Conservation (phyloP, 2,888 invertebrate genomes). For the Spisula solida region DNA sequence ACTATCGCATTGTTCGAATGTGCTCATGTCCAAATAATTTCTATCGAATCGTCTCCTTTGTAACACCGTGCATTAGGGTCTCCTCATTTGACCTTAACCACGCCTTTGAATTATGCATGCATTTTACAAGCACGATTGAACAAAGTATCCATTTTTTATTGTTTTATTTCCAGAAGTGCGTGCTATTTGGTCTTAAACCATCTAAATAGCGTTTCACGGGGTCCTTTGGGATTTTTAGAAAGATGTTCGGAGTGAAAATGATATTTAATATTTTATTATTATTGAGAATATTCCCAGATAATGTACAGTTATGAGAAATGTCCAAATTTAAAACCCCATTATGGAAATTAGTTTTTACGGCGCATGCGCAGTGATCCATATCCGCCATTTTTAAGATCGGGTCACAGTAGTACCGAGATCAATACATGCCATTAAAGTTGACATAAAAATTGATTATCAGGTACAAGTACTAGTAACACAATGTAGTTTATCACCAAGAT, state of each 20-base stretch:
- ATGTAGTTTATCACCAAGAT: neutral
- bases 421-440: neutral
- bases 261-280: slow-evolving; percentile 8
- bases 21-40: too few species aligned
- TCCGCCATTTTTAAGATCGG: neutral
- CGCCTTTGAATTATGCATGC: neutral
- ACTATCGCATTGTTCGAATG: too few species aligned
- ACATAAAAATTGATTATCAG: neutral
- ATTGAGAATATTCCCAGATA: neutral
- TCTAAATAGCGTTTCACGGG: neutral
- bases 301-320: neutral
- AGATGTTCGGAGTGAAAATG: neutral
- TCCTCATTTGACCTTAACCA: neutral
- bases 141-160: neutral
- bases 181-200: neutral
- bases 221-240: neutral
- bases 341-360: neutral
- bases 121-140: neutral
- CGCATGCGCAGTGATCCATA: neutral
- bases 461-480: neutral
- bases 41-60: neutral
- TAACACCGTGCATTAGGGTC: neutral
- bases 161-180: neutral
- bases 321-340: neutral
- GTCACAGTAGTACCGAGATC: neutral